Conservation (phyloP, 2,797 vertebrate species). For the Scarus forsteni region DNA sequence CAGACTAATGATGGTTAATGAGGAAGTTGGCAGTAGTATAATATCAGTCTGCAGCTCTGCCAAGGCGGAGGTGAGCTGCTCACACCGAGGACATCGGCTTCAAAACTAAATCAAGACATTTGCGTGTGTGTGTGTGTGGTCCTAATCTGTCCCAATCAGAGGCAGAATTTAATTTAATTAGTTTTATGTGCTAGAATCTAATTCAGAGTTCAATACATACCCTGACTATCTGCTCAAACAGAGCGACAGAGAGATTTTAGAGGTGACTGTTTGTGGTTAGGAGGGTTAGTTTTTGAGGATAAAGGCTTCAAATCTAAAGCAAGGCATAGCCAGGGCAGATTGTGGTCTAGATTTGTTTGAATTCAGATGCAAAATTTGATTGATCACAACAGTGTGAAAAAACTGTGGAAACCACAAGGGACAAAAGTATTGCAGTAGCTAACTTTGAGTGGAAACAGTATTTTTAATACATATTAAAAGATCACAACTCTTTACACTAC, state of each 20-base stretch:
- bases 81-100: slow-evolving; percentile 56
- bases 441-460: too few species aligned
- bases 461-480: too few species aligned
- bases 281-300: slow-evolving; percentile 32
- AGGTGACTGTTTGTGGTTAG: too few species aligned
- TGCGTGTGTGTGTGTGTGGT: slow-evolving; percentile 15
- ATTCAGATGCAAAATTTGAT: too few species aligned
- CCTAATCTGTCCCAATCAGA: slow-evolving; percentile 6
- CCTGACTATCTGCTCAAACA: too few species aligned
- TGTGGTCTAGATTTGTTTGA: too few species aligned
- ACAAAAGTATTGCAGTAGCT: too few species aligned
- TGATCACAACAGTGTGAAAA: too few species aligned
- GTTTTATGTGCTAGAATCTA: not conserved
- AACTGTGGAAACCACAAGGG: too few species aligned
- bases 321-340: not conserved
- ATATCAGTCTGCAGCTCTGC: slow-evolving; percentile 48
- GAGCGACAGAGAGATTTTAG: too few species aligned
- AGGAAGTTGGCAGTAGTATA: slow-evolving; percentile 66
- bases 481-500: too few species aligned
- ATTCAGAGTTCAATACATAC: not conserved
- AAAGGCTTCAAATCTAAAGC: slow-evolving; percentile 45
- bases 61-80: slow-evolving; percentile 55
- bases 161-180: not conserved
- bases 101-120: slow-evolving; percentile 37
- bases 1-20: slow-evolving; percentile 70